Base-by-base conservation (phyloP, 2,797 vertebrate species). In the Gymnocypris eckloni region DNA sequence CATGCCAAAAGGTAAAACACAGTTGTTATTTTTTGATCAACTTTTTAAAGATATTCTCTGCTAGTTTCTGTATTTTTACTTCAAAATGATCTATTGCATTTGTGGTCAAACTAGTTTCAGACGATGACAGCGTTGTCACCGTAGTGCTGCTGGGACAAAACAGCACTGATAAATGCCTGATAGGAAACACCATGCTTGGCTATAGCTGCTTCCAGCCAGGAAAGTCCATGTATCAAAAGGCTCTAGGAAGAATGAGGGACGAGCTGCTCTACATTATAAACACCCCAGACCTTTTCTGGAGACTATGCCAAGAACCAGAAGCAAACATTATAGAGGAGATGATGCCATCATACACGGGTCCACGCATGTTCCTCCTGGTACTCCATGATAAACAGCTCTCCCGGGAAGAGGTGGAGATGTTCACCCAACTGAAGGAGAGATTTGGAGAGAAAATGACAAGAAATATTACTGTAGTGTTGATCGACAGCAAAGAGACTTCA, bases 81-180 rank as follows among this genome's bases (percentile, higher is more conserved):
- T 56, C 20, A 18, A 18, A 50, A 50, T 50, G 0, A 20, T 43
- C 20, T 75, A 9, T 52, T 25, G 12, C 1, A 28, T 52, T 28
- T 25, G 48, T 11, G 10, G 20, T 25, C 11, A 37, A 76, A 37
- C 18, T 18, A 2, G 72, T 50, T 67, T 39, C 37, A 43, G 72
- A 1, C 0, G 4, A 28, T 20, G 6, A 69, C 59, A 28, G 6
- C 3, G 37, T 78, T 22, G 37, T 70, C 39, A 54, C 71, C 11
- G 39, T 81, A 18, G 41, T 85, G 4, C 59, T 87, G 7, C 45
- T 87, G 20, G 83, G 86, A 78, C 59, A 85, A 79, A 85, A 73
- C 20, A 45, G 64, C 13, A 1, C 2, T 18, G 11, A 69, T 18
- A 85, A 87, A 41, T 71, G 37, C 41, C 39, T 67, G 48, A 71